phyloP scores from a whole-genome alignment of 2,797 vertebrate species.

The Propithecus perrieri region DNA sequence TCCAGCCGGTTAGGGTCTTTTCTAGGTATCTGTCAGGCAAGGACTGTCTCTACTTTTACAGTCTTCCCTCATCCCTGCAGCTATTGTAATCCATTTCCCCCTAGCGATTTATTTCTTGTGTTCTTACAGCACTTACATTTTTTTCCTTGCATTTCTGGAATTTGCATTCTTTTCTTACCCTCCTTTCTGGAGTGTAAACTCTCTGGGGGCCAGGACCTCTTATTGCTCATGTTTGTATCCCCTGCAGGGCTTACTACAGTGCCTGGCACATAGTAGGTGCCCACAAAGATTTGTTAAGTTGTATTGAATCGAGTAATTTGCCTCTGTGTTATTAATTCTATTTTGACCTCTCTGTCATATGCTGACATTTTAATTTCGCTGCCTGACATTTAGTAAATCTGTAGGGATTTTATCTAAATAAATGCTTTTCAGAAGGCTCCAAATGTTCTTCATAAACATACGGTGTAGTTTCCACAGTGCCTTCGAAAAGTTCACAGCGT shows the following conservation, averaged over 20 bases:
- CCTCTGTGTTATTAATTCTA: conserved; percentile 80
- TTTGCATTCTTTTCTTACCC: neutral
- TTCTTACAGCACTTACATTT: neutral
- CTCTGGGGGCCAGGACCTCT: neutral
- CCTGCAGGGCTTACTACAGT: neutral
- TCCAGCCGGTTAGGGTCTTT: neutral
- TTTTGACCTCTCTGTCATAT: conserved; percentile 81
- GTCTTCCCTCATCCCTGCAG: neutral
- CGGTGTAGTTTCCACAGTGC: conserved; percentile 44
- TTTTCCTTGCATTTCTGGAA: neutral
- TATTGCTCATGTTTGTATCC: neutral
- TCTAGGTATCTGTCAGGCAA: neutral
- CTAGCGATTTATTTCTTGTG: neutral
- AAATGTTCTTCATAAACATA: conserved; percentile 62
- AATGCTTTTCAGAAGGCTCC: conserved; percentile 72
- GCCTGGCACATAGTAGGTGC: neutral
- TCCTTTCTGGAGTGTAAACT: neutral
- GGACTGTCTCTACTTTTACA: neutral
- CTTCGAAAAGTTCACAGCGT: conserved; percentile 65
- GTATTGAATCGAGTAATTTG: conserved; percentile 70
- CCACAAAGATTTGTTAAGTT: conserved; percentile 55
- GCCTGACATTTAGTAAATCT: conserved; percentile 85
- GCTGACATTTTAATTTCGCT: conserved; percentile 85
- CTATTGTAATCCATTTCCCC: neutral
- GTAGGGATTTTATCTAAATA: conserved; percentile 74